Conservation (phyloP, 92 coral and sea anemone species). For the Zoanthus gigantus region DNA sequence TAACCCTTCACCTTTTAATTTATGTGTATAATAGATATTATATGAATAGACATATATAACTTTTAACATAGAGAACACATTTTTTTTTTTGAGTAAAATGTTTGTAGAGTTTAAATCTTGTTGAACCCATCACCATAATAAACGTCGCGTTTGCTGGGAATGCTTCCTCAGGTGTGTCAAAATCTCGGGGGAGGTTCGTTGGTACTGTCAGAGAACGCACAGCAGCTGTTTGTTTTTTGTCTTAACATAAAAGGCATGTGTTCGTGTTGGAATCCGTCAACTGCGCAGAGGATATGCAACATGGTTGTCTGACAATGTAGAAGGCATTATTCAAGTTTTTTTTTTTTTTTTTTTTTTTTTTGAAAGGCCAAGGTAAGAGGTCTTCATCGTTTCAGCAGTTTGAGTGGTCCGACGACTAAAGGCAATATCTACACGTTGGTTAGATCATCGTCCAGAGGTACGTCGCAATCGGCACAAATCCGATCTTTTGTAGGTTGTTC, state of each 20-base stretch:
- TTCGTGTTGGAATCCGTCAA: background rate
- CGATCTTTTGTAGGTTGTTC: background rate
- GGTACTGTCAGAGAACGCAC: background rate
- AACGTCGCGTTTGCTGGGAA: conserved; percentile 7
- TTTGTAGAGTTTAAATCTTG: background rate
- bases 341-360: background rate
- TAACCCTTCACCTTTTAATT: background rate
- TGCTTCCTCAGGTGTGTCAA: background rate
- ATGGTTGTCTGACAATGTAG: conserved; percentile 8
- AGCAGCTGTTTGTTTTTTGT: background rate
- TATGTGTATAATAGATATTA: conserved; percentile 1
- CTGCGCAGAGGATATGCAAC: conserved; percentile 7
- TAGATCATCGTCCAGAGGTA: conserved; percentile 13
- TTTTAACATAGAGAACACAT: background rate
- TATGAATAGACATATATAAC: background rate
- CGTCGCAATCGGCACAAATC: conserved; percentile 4
- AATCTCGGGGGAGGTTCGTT: background rate
- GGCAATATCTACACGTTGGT: conserved; percentile 11
- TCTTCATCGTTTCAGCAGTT: conserved; percentile 14
- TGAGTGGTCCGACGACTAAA: background rate
- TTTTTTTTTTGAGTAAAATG: background rate
- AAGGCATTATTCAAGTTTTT: background rate
- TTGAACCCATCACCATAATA: background rate
- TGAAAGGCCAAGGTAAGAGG: conserved; percentile 1
- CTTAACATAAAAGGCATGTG: background rate